Conservation (phyloP, 2,797 vertebrate genomes). For the Australoheros facetus region DNA sequence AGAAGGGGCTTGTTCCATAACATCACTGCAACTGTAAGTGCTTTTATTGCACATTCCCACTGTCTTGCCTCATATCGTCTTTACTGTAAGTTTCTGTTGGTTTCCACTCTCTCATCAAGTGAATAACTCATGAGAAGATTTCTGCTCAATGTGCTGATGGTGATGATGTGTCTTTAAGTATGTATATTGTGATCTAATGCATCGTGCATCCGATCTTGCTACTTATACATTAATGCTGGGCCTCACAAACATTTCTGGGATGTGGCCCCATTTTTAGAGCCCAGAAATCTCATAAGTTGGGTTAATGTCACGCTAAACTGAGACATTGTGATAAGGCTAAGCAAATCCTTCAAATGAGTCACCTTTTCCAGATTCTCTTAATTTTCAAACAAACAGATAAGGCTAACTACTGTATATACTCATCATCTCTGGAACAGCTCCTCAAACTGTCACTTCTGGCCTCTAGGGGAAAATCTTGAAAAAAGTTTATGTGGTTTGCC, state of each 20-base stretch:
- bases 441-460: background rate
- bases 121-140: conserved; percentile 25
- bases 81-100: conserved; percentile 24
- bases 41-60: conserved; percentile 53
- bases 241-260: background rate
- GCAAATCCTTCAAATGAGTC: conserved; percentile 10
- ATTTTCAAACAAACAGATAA: conserved; percentile 5
- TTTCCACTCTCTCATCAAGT: conserved; percentile 56
- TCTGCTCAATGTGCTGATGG: background rate
- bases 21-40: conserved; percentile 42
- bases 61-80: conserved; percentile 44
- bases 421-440: background rate
- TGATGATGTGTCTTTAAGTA: background rate
- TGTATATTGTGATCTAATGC: background rate
- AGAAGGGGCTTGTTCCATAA: conserved; percentile 51
- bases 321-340: background rate
- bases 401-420: background rate
- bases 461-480: background rate
- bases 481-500: background rate
- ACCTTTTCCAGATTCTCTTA: background rate
- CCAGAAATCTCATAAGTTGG: background rate
- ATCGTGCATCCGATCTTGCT: background rate
- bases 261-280: background rate
- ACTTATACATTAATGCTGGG: background rate
- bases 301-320: background rate